phyloP scores from a whole-genome alignment of 1,140 invertebrate genomes.

The Octopus bimaculoides region DNA sequence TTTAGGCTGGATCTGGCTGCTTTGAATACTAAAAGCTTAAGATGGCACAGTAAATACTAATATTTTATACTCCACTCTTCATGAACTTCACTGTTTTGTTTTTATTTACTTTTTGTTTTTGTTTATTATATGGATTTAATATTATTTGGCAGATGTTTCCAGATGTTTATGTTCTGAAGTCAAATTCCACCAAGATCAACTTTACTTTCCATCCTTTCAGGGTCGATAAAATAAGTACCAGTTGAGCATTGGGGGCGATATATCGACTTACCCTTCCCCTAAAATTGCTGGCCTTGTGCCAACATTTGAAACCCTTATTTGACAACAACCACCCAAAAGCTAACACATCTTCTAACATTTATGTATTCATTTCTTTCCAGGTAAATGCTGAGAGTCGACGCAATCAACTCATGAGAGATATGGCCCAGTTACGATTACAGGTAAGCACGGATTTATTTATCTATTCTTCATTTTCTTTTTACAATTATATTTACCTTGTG shows the following conservation, averaged over 20 bases:
- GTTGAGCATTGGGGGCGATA: not conserved
- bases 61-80: too few species aligned
- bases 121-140: too few species aligned
- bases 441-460: conserved; percentile 38
- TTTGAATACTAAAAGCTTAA: too few species aligned
- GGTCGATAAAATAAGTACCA: not conserved
- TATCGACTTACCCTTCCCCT: not conserved
- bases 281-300: not conserved
- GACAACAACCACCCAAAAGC: not conserved
- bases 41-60: too few species aligned
- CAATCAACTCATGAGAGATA: conserved; percentile 67
- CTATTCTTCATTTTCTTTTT: too few species aligned
- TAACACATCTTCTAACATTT: not conserved
- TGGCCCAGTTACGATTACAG: conserved; percentile 75
- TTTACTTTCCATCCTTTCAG: not conserved
- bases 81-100: too few species aligned
- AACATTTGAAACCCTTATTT: not conserved
- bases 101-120: too few species aligned
- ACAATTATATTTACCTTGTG: too few species aligned
- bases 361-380: conserved; percentile 35
- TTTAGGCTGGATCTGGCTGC: too few species aligned
- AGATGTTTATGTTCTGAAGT: too few species aligned
- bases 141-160: too few species aligned
- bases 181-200: not conserved
- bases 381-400: conserved; percentile 56